These are phyloP conservation scores for Myodes glareolus DNA, from an alignment of 2,113 vertebrate species.

Conservation along the genomic window DNA sequence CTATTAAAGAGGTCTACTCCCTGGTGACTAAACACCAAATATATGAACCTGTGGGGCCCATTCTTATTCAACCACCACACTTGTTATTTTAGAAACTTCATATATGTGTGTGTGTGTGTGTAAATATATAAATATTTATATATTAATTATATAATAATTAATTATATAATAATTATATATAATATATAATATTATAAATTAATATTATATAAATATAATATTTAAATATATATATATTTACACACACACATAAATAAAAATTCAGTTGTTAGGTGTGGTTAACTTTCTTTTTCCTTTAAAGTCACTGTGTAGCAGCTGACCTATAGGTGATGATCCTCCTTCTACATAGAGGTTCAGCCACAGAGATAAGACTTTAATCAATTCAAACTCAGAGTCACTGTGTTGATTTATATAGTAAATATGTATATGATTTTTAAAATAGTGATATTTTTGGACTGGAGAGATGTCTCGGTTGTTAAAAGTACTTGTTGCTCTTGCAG, in stretches of 20 bases:
- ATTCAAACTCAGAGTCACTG: not conserved
- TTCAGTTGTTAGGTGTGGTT: not conserved
- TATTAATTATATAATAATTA: no score
- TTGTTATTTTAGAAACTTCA: not conserved
- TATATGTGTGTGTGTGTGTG: no score
- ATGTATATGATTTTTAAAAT: constrained; percentile 22
- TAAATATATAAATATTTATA: no score
- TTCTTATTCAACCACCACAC: not conserved
- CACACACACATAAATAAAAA: not conserved
- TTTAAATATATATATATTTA: no score
- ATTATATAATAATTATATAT: no score
- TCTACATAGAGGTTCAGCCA: not conserved
- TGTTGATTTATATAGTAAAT: not conserved
- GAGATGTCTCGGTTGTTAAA: not conserved
- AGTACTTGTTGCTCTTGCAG: not conserved
- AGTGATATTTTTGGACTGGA: not conserved
- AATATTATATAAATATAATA: no score
- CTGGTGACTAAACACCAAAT: not conserved
- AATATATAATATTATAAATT: no score
- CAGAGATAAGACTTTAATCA: not conserved
- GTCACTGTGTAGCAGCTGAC: not conserved
- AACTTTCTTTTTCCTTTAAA: not conserved
- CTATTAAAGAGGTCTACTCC: not conserved
- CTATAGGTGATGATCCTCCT: not conserved
- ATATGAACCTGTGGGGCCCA: not conserved